These are phyloP conservation scores for Aproaerema taeniolella DNA, from an alignment of 2,888 invertebrate species.

Conservation along the genomic window DNA sequence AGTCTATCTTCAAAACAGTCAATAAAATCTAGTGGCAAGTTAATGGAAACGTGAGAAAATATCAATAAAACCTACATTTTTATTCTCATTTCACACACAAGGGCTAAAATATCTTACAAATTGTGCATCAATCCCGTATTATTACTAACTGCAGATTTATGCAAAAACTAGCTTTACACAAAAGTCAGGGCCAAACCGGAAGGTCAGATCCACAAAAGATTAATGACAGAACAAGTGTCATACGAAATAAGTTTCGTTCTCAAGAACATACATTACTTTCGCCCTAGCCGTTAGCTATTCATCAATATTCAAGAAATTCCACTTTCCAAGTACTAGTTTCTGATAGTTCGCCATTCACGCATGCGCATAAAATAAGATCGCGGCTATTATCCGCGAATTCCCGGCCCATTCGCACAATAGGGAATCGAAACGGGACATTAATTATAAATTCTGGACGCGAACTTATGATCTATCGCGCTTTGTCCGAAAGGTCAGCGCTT, in stretches of 20 bases:
- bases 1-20: too few species aligned
- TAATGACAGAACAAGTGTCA: slow-evolving; percentile 55
- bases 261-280: slow-evolving; percentile 38
- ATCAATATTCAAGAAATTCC: slow-evolving; percentile 72
- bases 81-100: too few species aligned
- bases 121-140: too few species aligned
- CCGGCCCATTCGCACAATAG: slow-evolving; percentile 36
- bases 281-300: slow-evolving; percentile 33
- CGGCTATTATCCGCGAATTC: slow-evolving; percentile 63
- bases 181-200: slow-evolving; percentile 22
- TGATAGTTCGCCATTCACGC: too few species aligned
- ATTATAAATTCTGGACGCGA: slow-evolving; percentile 69
- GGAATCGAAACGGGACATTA: slow-evolving; percentile 54
- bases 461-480: slow-evolving; percentile 51
- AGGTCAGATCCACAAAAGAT: slow-evolving; percentile 54
- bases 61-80: too few species aligned
- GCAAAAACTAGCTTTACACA: background rate
- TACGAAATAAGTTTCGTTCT: slow-evolving; percentile 41
- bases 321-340: slow-evolving; percentile 51
- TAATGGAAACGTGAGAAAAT: too few species aligned
- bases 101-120: too few species aligned
- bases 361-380: slow-evolving; percentile 49
- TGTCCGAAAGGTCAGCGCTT: slow-evolving; percentile 69
- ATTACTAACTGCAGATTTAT: too few species aligned
- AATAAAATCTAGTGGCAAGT: too few species aligned